Conservation (phyloP, 2,797 vertebrate species). For the Sebastes reedi region DNA sequence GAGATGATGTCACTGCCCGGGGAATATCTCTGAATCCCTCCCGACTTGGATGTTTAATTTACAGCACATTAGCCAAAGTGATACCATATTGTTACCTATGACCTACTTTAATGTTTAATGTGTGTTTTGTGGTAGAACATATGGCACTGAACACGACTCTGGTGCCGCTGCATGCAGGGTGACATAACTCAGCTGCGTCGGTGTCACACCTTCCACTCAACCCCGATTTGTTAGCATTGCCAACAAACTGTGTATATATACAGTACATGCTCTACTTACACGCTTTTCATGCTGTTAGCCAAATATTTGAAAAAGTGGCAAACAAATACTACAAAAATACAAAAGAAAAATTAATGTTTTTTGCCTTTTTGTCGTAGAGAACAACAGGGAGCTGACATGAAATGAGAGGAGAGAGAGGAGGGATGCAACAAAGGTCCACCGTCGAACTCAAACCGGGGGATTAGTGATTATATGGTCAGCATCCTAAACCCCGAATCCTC, state of each 20-base stretch:
- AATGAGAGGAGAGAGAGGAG: neutral
- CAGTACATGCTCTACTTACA: neutral
- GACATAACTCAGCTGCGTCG: conserved; percentile 24
- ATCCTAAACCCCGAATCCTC: neutral
- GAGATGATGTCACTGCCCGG: conserved; percentile 74
- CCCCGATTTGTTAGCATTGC: neutral
- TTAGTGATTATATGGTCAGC: neutral
- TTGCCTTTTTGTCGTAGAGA: neutral
- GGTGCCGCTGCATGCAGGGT: conserved; percentile 17
- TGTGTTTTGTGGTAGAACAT: conserved; percentile 50
- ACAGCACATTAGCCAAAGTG: conserved; percentile 66
- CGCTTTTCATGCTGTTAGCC: neutral
- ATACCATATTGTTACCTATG: conserved; percentile 74
- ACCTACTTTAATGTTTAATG: conserved; percentile 47
- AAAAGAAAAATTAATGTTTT: neutral
- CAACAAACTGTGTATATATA: neutral
- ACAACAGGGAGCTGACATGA: neutral
- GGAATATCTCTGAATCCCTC: conserved; percentile 70
- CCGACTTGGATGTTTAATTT: conserved; percentile 70
- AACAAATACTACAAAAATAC: neutral
- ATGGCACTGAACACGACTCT: conserved; percentile 31
- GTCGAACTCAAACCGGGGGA: neutral
- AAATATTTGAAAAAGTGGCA: neutral
- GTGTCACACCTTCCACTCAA: conserved; percentile 15
- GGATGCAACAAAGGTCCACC: neutral